Evolutionary conservation across 37 sponge, comb jelly and placozoan genomes (phyloP).

Genomic region (Crambe crambe): DNA sequence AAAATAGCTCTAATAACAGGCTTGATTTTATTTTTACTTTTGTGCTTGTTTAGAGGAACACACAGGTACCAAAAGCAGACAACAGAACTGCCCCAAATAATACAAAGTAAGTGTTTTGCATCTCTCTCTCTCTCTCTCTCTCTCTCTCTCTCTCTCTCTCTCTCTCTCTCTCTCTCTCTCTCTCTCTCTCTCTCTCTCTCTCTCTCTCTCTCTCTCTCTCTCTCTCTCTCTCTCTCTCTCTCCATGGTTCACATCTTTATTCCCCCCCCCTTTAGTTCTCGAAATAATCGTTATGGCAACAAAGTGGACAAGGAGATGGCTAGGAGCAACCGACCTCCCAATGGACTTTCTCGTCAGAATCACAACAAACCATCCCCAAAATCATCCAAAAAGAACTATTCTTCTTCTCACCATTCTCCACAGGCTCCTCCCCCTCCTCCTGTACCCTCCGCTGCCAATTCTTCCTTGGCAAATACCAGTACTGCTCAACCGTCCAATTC

Average conservation of each 20-base stretch:
- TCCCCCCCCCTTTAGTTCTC: not conserved
- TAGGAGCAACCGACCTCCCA: not conserved
- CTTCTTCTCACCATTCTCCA: slow-evolving; percentile 13
- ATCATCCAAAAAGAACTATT: slow-evolving; percentile 16
- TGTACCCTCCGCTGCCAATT: slow-evolving; percentile 6
- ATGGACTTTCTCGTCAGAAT: not conserved
- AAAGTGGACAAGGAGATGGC: not conserved
- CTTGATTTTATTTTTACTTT: not conserved
- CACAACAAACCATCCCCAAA: slow-evolving; percentile 41
- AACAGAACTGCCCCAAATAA: not conserved
- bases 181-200: no score
- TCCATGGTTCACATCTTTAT: not conserved
- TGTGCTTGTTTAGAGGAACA: not conserved
- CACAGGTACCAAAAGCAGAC: slow-evolving; percentile 33
- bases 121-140: not conserved
- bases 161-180: not conserved
- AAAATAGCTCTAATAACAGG: no score
- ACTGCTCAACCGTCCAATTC: not conserved
- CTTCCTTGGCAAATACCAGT: slow-evolving; percentile 1
- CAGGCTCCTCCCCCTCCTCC: slow-evolving; percentile 38
- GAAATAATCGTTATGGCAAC: not conserved
- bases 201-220: no score
- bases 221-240: no score
- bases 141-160: slow-evolving; percentile 1
- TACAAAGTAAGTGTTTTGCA: slow-evolving; percentile 7